Conservation (phyloP, 2,888 invertebrate genomes). For the Sinohyriopsis cumingii region DNA sequence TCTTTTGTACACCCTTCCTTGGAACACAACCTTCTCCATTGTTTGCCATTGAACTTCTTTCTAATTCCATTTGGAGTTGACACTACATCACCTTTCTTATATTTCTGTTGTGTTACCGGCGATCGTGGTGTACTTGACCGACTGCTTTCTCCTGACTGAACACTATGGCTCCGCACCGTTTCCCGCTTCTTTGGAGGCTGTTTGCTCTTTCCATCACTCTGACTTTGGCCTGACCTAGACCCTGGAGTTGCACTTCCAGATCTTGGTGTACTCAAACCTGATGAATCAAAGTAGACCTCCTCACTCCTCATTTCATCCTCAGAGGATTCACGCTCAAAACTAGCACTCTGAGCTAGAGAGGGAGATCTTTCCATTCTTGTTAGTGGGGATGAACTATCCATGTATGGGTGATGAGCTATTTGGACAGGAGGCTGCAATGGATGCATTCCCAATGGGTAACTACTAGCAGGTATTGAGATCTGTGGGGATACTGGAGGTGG, state of each 20-base stretch:
- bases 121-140: conserved; percentile 69
- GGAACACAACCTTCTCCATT: conserved; percentile 97
- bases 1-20: conserved; percentile 96
- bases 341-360: conserved; percentile 38
- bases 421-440: conserved; percentile 5
- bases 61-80: conserved; percentile 94
- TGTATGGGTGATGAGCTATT: conserved; percentile 19
- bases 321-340: conserved; percentile 57
- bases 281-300: conserved; percentile 62
- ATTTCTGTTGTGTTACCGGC: conserved; percentile 65
- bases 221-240: conserved; percentile 49
- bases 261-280: conserved; percentile 69
- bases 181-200: conserved; percentile 65
- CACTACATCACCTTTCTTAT: conserved; percentile 93
- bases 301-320: conserved; percentile 66
- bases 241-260: conserved; percentile 90
- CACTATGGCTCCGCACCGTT: conserved; percentile 64
- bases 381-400: conserved; percentile 26
- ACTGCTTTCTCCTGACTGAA: conserved; percentile 67
- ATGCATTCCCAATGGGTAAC: no score
- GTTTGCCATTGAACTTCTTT: conserved; percentile 99
- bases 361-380: conserved; percentile 33
- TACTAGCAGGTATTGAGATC: no score
- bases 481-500: conserved; percentile 32
- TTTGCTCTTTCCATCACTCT: conserved; percentile 41